These are phyloP conservation scores for Muscicapa comitata DNA, from an alignment of 2,797 vertebrate genomes.

Conservation along the genomic window DNA sequence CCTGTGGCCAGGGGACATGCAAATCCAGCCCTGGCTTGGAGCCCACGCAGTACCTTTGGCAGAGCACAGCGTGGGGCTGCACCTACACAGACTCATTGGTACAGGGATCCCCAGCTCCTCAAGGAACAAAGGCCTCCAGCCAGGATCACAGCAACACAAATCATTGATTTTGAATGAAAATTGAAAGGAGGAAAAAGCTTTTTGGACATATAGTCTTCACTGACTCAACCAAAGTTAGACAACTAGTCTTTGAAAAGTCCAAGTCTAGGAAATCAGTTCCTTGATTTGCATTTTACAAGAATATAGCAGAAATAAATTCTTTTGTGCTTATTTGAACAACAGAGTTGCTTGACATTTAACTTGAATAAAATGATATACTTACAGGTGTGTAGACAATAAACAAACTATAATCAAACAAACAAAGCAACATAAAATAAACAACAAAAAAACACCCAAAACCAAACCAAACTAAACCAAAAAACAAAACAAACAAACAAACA, in stretches of 20 bases:
- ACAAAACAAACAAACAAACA: not conserved
- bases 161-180: not conserved
- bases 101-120: not conserved
- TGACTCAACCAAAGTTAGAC: not conserved
- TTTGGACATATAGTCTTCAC: not conserved
- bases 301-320: not conserved
- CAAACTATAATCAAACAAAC: not conserved
- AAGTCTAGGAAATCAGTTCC: not conserved
- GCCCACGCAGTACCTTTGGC: rapidly evolving
- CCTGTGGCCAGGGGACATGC: not conserved
- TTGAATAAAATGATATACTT: not conserved
- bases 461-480: not conserved
- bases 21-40: not conserved
- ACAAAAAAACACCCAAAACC: not conserved
- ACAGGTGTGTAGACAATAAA: not conserved
- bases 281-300: not conserved
- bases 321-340: not conserved
- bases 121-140: rapidly evolving
- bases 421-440: not conserved
- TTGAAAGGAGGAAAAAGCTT: not conserved
- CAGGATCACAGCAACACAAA: not conserved
- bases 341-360: not conserved
- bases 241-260: not conserved
- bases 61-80: rapidly evolving
- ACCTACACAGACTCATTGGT: not conserved